These are phyloP conservation scores for Cynodonichthys magdalenae DNA, from an alignment of 2,797 vertebrate species.

Conservation along the genomic window DNA sequence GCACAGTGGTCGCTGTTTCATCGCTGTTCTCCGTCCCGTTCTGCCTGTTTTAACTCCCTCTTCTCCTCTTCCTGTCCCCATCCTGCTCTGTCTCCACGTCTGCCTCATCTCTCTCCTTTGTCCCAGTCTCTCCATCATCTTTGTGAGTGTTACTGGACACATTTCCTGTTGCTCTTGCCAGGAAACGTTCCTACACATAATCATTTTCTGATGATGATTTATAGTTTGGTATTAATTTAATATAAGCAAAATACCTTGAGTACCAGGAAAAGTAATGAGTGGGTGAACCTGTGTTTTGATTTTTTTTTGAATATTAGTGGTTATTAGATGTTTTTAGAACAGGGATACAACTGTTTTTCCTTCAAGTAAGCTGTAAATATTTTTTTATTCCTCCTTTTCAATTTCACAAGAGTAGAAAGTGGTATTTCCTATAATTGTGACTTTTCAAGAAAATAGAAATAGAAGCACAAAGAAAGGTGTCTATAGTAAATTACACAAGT, in stretches of 20 bases:
- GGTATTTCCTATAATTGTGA: constrained; percentile 19
- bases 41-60: constrained; percentile 47
- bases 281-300: too few relatives aligned
- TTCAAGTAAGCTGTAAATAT: too few relatives aligned
- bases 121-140: constrained; percentile 20
- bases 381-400: not conserved
- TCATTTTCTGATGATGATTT: not conserved
- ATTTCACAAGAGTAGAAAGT: constrained; percentile 36
- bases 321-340: not conserved
- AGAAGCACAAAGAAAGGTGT: not conserved
- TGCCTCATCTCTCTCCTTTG: constrained; percentile 27
- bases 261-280: not conserved
- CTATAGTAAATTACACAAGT: constrained; percentile 31
- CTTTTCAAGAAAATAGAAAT: constrained; percentile 12
- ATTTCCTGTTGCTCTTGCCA: constrained; percentile 31
- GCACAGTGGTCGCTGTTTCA: constrained; percentile 21
- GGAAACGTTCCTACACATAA: not conserved
- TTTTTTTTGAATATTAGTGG: not conserved
- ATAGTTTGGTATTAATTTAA: too few relatives aligned
- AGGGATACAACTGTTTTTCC: too few relatives aligned
- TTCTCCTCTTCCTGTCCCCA: constrained; percentile 67
- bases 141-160: constrained; percentile 36
- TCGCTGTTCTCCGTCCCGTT: constrained; percentile 25
- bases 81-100: constrained; percentile 46
- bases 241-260: not conserved